phyloP scores from a whole-genome alignment of 2,888 invertebrate species.

The Lithophane socia region DNA sequence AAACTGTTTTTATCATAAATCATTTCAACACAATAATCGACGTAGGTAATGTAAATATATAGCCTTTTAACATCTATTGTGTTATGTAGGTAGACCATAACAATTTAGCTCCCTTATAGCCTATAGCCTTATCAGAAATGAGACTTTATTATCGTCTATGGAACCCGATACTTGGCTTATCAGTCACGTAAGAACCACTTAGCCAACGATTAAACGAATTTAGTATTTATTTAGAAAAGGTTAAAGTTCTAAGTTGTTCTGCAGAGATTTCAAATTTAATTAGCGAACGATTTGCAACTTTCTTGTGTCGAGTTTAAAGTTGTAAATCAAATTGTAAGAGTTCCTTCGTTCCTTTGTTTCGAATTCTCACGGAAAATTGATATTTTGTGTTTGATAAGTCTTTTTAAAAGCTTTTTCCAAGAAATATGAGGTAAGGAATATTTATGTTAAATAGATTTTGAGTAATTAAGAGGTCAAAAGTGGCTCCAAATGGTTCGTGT shows the following conservation, averaged over 20 bases:
- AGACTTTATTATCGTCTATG: conserved; percentile 44
- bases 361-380: conserved; percentile 56
- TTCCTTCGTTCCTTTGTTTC: conserved; percentile 44
- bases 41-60: conserved; percentile 20
- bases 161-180: conserved; percentile 54
- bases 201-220: conserved; percentile 26
- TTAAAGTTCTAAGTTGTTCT: conserved; percentile 57
- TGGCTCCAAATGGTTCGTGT: too few species aligned
- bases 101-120: conserved; percentile 46
- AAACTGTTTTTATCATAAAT: conserved; percentile 55
- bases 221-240: conserved; percentile 29
- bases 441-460: background rate
- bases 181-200: conserved; percentile 53
- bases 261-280: conserved; percentile 63
- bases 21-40: conserved; percentile 64
- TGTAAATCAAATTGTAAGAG: conserved; percentile 54
- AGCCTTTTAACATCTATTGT: conserved; percentile 58
- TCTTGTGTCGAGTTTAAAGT: conserved; percentile 59
- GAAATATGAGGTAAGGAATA: background rate
- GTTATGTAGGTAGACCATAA: conserved; percentile 54
- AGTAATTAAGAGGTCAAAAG: too few species aligned
- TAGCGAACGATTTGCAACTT: conserved; percentile 65
- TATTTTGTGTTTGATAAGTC: conserved; percentile 49
- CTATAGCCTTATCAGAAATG: conserved; percentile 58
- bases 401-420: conserved; percentile 20